phyloP scores from a whole-genome alignment of 2,113 vertebrate species.

The Dendrocopos noguchii region DNA sequence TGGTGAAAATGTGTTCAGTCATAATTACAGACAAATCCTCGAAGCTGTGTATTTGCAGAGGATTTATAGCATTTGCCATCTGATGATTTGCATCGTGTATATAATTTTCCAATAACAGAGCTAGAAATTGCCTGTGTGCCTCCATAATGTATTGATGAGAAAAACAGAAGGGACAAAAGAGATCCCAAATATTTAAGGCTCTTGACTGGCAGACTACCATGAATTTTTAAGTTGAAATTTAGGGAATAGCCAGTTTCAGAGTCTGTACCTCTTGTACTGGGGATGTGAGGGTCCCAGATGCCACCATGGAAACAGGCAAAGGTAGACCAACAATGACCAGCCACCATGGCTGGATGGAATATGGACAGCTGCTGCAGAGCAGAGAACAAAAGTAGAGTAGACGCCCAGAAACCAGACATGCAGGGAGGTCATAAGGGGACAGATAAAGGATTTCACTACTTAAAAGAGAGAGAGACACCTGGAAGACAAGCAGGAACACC shows the following conservation, averaged over 20 bases:
- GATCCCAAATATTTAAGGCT: neutral
- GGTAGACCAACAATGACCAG: neutral
- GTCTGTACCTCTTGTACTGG: neutral
- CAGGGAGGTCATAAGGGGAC: constrained; percentile 41
- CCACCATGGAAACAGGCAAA: neutral
- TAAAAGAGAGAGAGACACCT: neutral
- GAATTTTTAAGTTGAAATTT: neutral
- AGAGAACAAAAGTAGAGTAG: constrained; percentile 34
- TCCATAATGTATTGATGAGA: neutral
- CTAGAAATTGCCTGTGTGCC: neutral
- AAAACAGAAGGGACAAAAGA: neutral
- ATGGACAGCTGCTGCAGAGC: accelerated
- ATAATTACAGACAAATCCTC: constrained; percentile 1
- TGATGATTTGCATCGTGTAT: neutral
- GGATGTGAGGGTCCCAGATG: neutral
- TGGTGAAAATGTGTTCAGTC: neutral
- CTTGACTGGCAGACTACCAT: neutral
- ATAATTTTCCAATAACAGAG: neutral
- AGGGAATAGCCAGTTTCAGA: neutral
- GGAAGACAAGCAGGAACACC: constrained; percentile 15
- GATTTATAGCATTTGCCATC: neutral
- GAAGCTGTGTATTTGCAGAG: neutral
- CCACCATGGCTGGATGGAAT: neutral
- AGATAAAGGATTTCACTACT: constrained; percentile 49
- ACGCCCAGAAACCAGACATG: neutral